Conservation (phyloP, 2,113 vertebrate genomes). For the Tympanuchus pallidicinctus region DNA sequence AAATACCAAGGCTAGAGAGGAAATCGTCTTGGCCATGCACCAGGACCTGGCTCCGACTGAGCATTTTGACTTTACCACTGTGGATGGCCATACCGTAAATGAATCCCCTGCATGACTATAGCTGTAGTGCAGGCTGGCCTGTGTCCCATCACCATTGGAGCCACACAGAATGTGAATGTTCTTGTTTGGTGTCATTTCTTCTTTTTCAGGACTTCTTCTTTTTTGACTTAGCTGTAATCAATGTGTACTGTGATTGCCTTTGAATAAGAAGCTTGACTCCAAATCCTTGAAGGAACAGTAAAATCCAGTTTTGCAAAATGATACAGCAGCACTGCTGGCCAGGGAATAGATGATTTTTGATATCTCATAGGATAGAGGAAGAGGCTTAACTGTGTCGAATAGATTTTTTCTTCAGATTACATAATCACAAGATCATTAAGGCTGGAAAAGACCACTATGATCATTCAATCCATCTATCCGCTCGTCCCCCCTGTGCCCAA, state of each 20-base stretch:
- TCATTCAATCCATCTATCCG: too few species aligned
- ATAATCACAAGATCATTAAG: too few species aligned
- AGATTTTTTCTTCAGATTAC: not conserved
- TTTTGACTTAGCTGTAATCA: conserved; percentile 11
- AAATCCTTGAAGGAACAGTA: not conserved
- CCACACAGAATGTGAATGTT: not conserved
- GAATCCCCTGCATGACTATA: not conserved
- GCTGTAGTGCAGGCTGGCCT: not conserved
- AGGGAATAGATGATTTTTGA: not conserved
- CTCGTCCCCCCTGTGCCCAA: too few species aligned
- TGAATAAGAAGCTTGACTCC: not conserved
- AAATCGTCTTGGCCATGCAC: conserved; percentile 22
- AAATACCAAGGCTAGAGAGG: conserved; percentile 20
- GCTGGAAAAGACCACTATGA: too few species aligned
- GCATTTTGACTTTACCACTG: not conserved
- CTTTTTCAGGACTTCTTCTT: not conserved
- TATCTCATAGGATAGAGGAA: not conserved
- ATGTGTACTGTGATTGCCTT: not conserved
- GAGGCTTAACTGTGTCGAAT: not conserved
- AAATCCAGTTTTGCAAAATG: not conserved
- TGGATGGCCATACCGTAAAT: not conserved
- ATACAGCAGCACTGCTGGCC: not conserved
- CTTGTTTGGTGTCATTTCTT: not conserved
- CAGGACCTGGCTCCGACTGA: not conserved
- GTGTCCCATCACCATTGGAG: not conserved